Percentiles rank a stretch among this genome's conserved stretches.
Conservation (phyloP, 2,888 invertebrate species). For the Lamproptera curius region DNA sequence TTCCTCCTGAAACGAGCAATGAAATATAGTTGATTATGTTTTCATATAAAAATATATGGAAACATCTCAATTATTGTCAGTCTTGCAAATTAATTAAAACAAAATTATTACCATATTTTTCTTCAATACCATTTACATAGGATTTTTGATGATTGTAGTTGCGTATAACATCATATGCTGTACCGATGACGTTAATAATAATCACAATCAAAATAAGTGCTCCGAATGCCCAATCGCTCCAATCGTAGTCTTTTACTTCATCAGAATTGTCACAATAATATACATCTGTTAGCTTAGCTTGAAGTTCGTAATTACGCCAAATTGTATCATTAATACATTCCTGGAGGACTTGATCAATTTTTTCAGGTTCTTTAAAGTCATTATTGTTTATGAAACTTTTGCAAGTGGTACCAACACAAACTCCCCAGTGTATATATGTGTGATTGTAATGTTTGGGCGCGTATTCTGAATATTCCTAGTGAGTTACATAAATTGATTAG, state of each 20-base stretch:
- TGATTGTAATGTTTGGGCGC: constrained; percentile 35
- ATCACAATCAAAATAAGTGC: constrained; percentile 3
- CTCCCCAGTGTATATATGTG: constrained; percentile 32
- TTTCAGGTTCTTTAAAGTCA: constrained; percentile 9
- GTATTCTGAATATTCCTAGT: constrained; percentile 34
- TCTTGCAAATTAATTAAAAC: too few species aligned
- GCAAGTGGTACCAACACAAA: constrained; percentile 33
- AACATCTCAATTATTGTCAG: too few species aligned
- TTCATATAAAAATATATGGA: too few species aligned
- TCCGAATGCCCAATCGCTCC: constrained; percentile 13
- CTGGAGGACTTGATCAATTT: constrained; percentile 28
- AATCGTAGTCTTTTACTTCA: background rate
- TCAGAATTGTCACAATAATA: constrained; percentile 17
- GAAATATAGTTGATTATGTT: too few species aligned
- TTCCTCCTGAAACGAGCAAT: constrained; percentile 12
- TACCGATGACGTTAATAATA: constrained; percentile 32
- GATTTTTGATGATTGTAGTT: constrained; percentile 18
- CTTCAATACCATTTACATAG: constrained; percentile 9
- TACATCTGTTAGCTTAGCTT: constrained; percentile 26
- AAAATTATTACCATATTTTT: constrained; percentile 21
- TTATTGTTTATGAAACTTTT: constrained; percentile 11
- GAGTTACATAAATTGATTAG: constrained; percentile 5
- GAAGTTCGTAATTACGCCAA: constrained; percentile 28
- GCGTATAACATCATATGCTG: constrained; percentile 16
- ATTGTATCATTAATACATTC: constrained; percentile 33